Evolutionary conservation across 2,888 invertebrate species (phyloP).

Genomic region (Theretra japonica): DNA sequence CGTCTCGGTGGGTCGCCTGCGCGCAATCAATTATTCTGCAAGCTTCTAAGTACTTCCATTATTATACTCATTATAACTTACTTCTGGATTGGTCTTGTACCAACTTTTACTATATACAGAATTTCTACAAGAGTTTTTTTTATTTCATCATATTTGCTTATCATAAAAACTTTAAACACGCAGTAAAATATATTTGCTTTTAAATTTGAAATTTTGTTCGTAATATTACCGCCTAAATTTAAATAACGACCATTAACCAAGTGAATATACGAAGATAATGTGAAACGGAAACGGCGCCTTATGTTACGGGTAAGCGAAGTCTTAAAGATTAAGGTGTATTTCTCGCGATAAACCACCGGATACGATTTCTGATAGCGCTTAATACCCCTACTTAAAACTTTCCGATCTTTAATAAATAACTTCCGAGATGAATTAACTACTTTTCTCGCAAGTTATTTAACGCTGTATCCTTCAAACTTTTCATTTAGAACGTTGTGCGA

Average conservation of each 20-base stretch:
- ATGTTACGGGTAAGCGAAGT: constrained; percentile 50
- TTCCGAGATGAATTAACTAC: constrained; percentile 1
- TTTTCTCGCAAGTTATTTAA: background rate
- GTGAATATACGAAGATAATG: constrained; percentile 49
- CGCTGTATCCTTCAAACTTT: background rate
- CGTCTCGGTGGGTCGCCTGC: constrained; percentile 43
- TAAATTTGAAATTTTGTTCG: background rate
- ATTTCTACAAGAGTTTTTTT: background rate
- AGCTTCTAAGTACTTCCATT: constrained; percentile 34
- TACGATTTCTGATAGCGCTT: constrained; percentile 2
- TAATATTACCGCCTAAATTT: constrained; percentile 27
- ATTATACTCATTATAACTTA: constrained; percentile 19
- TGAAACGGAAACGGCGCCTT: constrained; percentile 53
- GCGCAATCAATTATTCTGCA: constrained; percentile 51
- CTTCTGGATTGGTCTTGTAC: constrained; percentile 7
- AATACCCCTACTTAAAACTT: background rate
- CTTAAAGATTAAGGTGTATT: constrained; percentile 57
- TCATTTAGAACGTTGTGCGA: background rate
- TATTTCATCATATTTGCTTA: background rate
- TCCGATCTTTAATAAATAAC: constrained; percentile 19
- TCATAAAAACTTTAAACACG: background rate
- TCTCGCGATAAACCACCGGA: constrained; percentile 49
- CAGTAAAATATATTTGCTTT: background rate
- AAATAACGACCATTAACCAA: constrained; percentile 39
- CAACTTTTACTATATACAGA: background rate